Base-by-base conservation (phyloP, 2,113 vertebrate genomes). In the Morone saxatilis region DNA sequence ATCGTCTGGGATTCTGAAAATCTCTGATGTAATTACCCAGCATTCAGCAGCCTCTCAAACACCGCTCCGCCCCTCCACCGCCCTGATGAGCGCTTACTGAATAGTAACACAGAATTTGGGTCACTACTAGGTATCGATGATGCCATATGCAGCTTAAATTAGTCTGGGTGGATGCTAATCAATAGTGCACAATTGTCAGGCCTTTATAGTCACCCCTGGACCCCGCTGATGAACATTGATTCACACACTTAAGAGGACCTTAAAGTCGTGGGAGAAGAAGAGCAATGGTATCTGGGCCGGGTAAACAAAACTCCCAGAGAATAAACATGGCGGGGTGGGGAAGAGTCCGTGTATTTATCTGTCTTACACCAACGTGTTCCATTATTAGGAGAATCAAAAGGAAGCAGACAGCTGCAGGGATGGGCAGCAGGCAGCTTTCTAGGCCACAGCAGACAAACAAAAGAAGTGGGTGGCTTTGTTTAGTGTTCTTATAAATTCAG, bases 221-320 rank as follows among this genome's bases (percentile, higher is more conserved):
- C 86, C 59, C 65, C 14, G 67, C 80, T 93, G 90, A 94, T 93
- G 90, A 86, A 80, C 76, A 94, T 91, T 5, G 91, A 94, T 93
- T 88, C 80, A 48, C 72, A 89, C 61, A 89, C 61, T 83, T 78
- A 84, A 85, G 83, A 82, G 86, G 80, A 89, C 56, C 80, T 86
- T 84, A 85, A 89, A 91, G 78, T 57, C 2, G 19, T 53, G 22
- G 61, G 57, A 89, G 66, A 81, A 31, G 63, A 63, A 31, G 63
- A 63, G 83, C 72, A 78, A 25, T 51, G 79, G 69, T 71, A 76
- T 78, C 20, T 72, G 69, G 61, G 61, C 56, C 3, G 22, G 61
- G 78, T 74, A 88, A 88, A 90, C 80, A 75, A 78, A 87, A 83
- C 60, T 79, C 45, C 41, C 40, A 57, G 53, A 78, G 72, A 90